phyloP scores from a whole-genome alignment of 2,888 invertebrate species.

The Leucophenga maculata region DNA sequence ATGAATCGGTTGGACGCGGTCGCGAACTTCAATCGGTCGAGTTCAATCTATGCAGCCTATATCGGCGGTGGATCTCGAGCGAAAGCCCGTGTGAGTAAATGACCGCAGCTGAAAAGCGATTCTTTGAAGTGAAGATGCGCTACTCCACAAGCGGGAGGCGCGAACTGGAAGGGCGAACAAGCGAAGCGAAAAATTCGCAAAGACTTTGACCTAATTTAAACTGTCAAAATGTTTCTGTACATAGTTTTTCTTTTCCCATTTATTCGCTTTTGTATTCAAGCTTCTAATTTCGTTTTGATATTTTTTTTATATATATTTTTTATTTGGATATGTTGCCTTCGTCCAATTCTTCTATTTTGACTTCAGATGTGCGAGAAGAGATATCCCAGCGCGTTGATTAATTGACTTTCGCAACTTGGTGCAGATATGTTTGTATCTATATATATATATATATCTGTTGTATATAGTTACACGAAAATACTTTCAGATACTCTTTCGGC shows the following conservation, averaged over 20 bases:
- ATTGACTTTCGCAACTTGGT: conserved; percentile 44
- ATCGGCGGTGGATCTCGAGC: not conserved
- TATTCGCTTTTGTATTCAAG: conserved; percentile 21
- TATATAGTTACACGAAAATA: not conserved
- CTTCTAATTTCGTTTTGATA: conserved; percentile 12
- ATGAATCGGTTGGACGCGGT: too few species aligned
- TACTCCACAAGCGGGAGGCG: conserved; percentile 39
- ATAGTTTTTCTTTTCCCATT: conserved; percentile 23
- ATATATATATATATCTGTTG: not conserved
- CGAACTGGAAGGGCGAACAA: conserved; percentile 37
- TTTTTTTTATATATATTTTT: conserved; percentile 3
- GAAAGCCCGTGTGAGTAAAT: not conserved
- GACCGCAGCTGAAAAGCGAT: not conserved
- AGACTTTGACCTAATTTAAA: conserved; percentile 61
- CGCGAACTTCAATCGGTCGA: not conserved
- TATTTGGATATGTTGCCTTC: not conserved
- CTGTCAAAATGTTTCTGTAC: conserved; percentile 43
- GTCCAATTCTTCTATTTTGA: conserved; percentile 22
- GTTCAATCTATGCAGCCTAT: conserved; percentile 5
- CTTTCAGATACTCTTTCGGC: not conserved
- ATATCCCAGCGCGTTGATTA: conserved; percentile 48
- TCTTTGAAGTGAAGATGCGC: not conserved
- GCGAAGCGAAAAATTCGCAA: conserved; percentile 27
- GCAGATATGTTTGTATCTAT: not conserved
- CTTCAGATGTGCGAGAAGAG: conserved; percentile 10